phyloP scores from a whole-genome alignment of 1,140 invertebrate species.

The Neocloeon triangulifer region DNA sequence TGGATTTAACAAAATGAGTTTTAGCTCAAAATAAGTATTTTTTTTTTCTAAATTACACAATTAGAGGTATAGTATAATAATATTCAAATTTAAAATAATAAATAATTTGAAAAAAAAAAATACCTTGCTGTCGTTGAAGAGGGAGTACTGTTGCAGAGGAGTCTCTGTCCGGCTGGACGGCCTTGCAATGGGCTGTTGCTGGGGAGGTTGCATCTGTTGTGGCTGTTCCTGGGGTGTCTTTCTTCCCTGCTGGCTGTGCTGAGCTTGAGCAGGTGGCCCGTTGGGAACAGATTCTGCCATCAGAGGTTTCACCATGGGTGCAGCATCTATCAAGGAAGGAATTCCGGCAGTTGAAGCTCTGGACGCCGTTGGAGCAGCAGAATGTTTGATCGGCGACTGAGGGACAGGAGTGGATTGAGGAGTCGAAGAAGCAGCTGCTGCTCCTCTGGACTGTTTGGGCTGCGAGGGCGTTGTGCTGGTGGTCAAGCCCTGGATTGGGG shows the following conservation, averaged over 20 bases:
- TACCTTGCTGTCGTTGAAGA: conserved; percentile 40
- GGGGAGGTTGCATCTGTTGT: conserved; percentile 15
- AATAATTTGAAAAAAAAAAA: conserved; percentile 8
- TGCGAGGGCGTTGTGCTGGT: conserved; percentile 9
- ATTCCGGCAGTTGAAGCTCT: conserved; percentile 11
- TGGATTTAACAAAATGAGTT: neutral
- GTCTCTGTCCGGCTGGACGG: conserved; percentile 6
- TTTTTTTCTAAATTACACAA: neutral
- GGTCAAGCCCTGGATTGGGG: conserved; percentile 12
- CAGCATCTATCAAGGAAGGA: conserved; percentile 12
- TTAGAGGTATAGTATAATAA: conserved; percentile 1
- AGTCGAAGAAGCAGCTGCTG: conserved; percentile 1
- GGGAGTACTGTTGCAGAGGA: conserved; percentile 38
- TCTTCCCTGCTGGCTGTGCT: conserved; percentile 7
- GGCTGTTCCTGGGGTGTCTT: conserved; percentile 1
- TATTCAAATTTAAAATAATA: conserved; percentile 7
- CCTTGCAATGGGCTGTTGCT: conserved; percentile 15
- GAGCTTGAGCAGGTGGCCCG: conserved; percentile 6
- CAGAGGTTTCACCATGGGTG: conserved; percentile 10
- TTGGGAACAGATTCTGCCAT: conserved; percentile 14
- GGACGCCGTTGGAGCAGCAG: neutral
- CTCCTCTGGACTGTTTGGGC: neutral
- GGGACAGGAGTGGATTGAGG: conserved; percentile 3
- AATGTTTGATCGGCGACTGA: conserved; percentile 1
- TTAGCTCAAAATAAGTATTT: neutral